Conservation (phyloP, 2,888 invertebrate genomes). For the Pachycephus smyrnensis region DNA sequence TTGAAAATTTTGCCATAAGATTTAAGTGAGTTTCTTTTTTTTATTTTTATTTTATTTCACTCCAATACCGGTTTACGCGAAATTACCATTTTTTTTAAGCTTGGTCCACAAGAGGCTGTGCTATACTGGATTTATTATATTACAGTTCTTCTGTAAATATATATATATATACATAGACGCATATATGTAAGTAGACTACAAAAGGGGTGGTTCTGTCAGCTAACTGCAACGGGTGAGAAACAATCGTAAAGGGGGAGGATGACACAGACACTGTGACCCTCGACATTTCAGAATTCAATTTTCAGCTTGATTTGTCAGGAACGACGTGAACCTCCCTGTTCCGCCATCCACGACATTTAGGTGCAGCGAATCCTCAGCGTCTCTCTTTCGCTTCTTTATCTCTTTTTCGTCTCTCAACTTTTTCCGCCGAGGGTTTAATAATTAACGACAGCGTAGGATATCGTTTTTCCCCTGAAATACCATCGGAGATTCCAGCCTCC, state of each 20-base stretch:
- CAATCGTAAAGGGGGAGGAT: constrained; percentile 37
- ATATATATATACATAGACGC: not conserved
- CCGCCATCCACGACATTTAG: not conserved
- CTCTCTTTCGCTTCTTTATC: not conserved
- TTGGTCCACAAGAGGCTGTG: not conserved
- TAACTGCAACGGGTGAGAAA: constrained; percentile 37
- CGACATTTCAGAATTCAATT: constrained; percentile 60
- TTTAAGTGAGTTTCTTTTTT: not conserved
- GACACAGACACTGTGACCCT: constrained; percentile 29
- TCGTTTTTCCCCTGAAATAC: not conserved
- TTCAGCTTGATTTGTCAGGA: constrained; percentile 64
- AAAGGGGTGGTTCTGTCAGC: not conserved
- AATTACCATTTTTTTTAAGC: not conserved
- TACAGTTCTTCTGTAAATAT: not conserved
- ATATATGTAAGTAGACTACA: not conserved
- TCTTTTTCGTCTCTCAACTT: not conserved
- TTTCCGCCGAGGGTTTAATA: not conserved
- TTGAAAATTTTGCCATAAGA: not conserved
- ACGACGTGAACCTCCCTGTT: constrained; percentile 14
- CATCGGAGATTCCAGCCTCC: not conserved
- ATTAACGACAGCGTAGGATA: not conserved
- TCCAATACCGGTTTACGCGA: not conserved
- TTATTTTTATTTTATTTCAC: not conserved
- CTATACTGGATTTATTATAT: too few species aligned
- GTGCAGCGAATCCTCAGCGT: not conserved